phyloP scores from a whole-genome alignment of 2,113 vertebrate genomes.

The Heliornis fulica region DNA sequence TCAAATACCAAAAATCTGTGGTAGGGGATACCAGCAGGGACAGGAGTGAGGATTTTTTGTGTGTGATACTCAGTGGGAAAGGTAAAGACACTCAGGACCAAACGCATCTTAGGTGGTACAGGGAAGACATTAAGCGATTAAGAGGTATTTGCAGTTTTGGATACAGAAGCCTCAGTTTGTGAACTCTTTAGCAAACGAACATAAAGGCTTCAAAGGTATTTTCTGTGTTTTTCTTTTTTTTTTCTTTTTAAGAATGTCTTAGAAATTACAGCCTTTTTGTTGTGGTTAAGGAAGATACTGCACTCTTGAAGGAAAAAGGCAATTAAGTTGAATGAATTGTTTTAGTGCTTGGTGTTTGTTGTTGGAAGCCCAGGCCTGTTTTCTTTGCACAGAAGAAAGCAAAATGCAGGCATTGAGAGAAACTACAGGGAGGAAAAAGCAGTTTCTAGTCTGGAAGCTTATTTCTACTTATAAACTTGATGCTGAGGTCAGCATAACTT shows the following conservation, averaged over 20 bases:
- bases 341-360: background rate
- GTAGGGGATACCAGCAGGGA: background rate
- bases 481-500: background rate
- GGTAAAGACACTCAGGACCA: background rate
- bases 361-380: background rate
- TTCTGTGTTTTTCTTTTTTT: no score
- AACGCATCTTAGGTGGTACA: background rate
- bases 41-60: background rate
- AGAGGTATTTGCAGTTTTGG: background rate
- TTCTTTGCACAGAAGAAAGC: background rate
- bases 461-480: background rate
- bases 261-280: background rate
- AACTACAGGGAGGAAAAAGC: background rate
- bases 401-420: background rate
- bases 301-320: background rate
- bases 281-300: background rate
- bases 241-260: background rate
- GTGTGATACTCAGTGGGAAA: background rate
- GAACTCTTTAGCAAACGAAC: background rate
- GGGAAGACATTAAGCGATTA: accelerated
- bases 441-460: background rate
- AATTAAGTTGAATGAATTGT: background rate
- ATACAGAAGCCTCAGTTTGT: accelerated
- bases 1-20: background rate
- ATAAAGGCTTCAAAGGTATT: background rate